These are phyloP conservation scores for Cyclura pinguis DNA, from an alignment of 2,797 vertebrate species.

Conservation along the genomic window DNA sequence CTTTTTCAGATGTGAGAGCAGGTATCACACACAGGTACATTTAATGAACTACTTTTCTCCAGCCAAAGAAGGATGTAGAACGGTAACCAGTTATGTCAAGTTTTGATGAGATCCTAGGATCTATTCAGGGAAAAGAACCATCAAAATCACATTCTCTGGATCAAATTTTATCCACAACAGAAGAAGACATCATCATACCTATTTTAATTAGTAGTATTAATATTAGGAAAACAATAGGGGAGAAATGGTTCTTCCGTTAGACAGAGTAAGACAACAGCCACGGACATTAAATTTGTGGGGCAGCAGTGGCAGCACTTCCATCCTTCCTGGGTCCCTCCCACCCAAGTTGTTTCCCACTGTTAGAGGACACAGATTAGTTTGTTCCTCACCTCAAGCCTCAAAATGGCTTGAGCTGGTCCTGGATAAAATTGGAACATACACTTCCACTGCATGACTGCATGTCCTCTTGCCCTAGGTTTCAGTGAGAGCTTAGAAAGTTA, in stretches of 20 bases:
- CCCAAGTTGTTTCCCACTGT: neutral
- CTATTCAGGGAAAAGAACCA: neutral
- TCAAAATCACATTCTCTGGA: neutral
- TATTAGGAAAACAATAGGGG: neutral
- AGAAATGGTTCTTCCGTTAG: too few species aligned
- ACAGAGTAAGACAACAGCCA: too few species aligned
- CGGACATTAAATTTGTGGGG: too few species aligned
- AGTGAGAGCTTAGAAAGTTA: neutral
- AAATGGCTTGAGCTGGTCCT: too few species aligned
- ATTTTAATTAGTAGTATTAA: neutral
- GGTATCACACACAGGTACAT: too few species aligned
- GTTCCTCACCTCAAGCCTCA: too few species aligned
- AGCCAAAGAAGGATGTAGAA: neutral
- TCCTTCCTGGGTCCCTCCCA: neutral
- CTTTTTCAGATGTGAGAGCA: neutral
- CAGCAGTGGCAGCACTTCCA: too few species aligned
- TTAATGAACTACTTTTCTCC: neutral
- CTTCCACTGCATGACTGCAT: neutral
- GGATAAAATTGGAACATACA: neutral
- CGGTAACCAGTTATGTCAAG: neutral
- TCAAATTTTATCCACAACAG: neutral
- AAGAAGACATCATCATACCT: neutral
- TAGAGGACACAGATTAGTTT: neutral
- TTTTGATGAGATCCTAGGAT: neutral
- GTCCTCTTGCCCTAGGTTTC: neutral